These are phyloP conservation scores for Riparia riparia DNA, from an alignment of 2,113 vertebrate species.

Conservation along the genomic window DNA sequence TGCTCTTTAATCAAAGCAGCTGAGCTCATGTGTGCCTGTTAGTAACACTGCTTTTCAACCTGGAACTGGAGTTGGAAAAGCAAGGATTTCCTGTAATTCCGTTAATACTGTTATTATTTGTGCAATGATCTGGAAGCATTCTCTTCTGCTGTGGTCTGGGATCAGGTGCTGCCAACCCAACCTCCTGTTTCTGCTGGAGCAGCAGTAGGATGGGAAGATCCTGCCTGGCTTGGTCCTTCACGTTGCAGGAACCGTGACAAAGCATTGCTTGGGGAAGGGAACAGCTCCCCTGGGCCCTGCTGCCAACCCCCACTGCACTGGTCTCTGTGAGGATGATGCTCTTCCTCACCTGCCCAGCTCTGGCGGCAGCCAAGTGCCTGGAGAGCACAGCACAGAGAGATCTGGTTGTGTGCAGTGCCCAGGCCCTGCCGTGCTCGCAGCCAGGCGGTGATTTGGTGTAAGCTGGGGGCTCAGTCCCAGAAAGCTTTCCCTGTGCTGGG, in stretches of 20 bases:
- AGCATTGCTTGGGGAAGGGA: background rate
- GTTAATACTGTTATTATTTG: background rate
- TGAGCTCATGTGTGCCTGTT: constrained; percentile 23
- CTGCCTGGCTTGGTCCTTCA: background rate
- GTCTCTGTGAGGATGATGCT: accelerated
- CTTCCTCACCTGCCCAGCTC: background rate
- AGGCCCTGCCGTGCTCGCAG: accelerated
- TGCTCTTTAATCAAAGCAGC: constrained; percentile 49
- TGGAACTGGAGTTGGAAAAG: constrained; percentile 28
- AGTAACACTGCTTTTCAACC: constrained; percentile 23
- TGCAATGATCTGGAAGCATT: background rate
- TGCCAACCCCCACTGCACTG: background rate
- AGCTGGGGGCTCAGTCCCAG: background rate
- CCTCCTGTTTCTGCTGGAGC: background rate
- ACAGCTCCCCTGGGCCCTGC: background rate
- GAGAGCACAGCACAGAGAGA: accelerated
- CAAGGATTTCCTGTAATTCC: background rate
- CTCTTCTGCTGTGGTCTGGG: background rate
- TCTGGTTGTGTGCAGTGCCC: background rate
- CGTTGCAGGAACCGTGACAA: accelerated
- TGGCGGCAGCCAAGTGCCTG: background rate
- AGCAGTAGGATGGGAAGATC: background rate
- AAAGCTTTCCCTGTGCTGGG: background rate
- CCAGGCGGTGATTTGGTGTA: accelerated
- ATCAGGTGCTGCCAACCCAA: background rate